phyloP scores from a whole-genome alignment of 2,797 vertebrate genomes.

The Thaleichthys pacificus region DNA sequence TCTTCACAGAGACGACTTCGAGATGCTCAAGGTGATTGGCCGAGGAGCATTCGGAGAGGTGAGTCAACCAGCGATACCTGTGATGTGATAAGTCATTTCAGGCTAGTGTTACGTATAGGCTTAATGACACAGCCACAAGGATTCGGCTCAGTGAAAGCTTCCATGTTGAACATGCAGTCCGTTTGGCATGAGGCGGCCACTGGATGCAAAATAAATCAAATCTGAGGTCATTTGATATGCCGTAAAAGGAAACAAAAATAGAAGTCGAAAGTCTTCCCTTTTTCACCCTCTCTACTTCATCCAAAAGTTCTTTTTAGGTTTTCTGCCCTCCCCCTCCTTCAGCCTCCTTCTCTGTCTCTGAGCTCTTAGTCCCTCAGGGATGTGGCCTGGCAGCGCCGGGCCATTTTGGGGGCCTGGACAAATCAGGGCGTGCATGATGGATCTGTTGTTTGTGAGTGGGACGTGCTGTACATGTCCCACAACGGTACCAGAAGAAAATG shows the following conservation, averaged over 20 bases:
- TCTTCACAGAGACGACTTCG: constrained; percentile 87
- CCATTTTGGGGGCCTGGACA: constrained; percentile 39
- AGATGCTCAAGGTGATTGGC: constrained; percentile 90
- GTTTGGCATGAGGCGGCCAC: too few species aligned
- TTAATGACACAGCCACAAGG: too few species aligned
- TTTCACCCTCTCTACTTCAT: constrained; percentile 19
- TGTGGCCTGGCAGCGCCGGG: constrained; percentile 25
- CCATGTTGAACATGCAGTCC: too few species aligned
- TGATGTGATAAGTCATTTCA: neutral
- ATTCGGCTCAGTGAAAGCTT: too few species aligned
- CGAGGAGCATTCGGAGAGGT: constrained; percentile 91
- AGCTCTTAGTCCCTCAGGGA: constrained; percentile 20
- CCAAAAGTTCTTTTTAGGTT: constrained; percentile 2
- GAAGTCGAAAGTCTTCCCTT: neutral
- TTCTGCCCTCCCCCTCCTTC: constrained; percentile 7
- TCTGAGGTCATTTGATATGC: too few species aligned
- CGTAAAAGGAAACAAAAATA: too few species aligned
- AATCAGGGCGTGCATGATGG: constrained; percentile 37
- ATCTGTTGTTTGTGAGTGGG: constrained; percentile 40
- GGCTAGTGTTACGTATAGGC: neutral
- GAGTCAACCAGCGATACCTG: constrained; percentile 45
- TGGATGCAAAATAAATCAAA: too few species aligned
- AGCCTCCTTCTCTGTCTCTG: neutral
- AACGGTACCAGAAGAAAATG: neutral
- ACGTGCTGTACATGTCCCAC: constrained; percentile 33